Conservation (phyloP, 2,113 vertebrate genomes). For the Otolemur garnettii region DNA sequence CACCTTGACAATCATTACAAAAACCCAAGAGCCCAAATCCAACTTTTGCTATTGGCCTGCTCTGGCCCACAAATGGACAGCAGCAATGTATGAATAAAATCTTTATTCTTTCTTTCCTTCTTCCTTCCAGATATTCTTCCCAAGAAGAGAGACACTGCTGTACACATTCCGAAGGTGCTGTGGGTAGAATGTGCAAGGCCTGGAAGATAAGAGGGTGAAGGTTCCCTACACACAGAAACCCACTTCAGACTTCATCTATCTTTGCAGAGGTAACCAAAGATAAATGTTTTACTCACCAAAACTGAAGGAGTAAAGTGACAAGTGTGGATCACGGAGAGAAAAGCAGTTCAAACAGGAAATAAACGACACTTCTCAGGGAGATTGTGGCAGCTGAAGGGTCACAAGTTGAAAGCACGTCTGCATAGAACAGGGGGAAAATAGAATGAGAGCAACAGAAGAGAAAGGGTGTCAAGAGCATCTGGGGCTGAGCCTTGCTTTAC, state of each 20-base stretch:
- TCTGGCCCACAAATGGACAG: neutral
- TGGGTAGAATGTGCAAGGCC: neutral
- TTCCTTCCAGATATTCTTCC: neutral
- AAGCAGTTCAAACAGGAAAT: neutral
- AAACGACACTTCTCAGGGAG: neutral
- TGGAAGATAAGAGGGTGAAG: neutral
- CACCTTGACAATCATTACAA: neutral
- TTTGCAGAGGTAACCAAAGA: neutral
- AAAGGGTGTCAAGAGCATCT: neutral
- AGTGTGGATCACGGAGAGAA: neutral
- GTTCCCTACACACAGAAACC: neutral
- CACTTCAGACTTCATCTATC: neutral
- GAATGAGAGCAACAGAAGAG: neutral
- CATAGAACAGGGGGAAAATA: too few species aligned
- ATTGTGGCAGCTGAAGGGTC: neutral
- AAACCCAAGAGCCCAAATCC: neutral
- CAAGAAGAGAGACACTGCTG: neutral
- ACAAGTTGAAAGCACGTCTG: rapidly evolving
- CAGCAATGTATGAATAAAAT: neutral
- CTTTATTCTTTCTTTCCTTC: neutral
- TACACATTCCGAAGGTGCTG: neutral
- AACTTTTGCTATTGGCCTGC: neutral
- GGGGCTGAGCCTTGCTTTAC: neutral
- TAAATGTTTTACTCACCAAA: neutral
- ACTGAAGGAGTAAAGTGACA: neutral